Evolutionary conservation across 2,113 vertebrate genomes (phyloP), one percentile per base, ranked within the genome.

Genomic region (Calcarius ornatus): DNA sequence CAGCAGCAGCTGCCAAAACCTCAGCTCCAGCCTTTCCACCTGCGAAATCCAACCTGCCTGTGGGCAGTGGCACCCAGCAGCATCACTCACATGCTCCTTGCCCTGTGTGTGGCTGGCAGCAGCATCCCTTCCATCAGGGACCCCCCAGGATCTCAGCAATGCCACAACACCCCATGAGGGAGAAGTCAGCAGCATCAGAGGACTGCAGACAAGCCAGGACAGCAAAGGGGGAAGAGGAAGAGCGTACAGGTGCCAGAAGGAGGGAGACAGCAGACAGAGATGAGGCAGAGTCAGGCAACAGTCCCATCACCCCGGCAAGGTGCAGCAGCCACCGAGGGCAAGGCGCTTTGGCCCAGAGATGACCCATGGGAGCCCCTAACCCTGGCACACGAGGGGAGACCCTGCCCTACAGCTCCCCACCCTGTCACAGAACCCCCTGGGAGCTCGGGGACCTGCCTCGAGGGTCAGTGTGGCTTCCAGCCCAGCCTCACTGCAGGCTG

Each of bases 131-230:
- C 57, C 12, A 7, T 16, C 42, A 51, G 47, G 18, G 37, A 78
- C 35, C 13, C 13, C 64, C 61, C 72, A 45, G 37, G n/a, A 51
- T 51, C 43, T 60, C 50, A 61, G 66, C 51, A 33, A 27, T 30
- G 24, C 38, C 59, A 47, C 84, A 53, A 15, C 27, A 28, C 18
- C 50, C 47, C 13, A 0, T 11, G 23, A 84, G 33, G 64, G 43
- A 35, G 59, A 38, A 56, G 35, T 51, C n/a, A 19, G 61, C 4
- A 1, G 22, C 30, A 31, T 35, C 5, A 3, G 37, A 72, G 79
- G 53, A 60, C 75, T 66, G 76, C 68, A 72, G 81, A 76, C 64
- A 97, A 97, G 96, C 96, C 96, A 97, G 95, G 96, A 97, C 90
- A 97, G 96, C 97, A 97, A 97, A 90, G 68, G 31, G 38, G 63